phyloP scores from a whole-genome alignment of 92 coral and sea anemone species.

The Umimayanthus kanabou region DNA sequence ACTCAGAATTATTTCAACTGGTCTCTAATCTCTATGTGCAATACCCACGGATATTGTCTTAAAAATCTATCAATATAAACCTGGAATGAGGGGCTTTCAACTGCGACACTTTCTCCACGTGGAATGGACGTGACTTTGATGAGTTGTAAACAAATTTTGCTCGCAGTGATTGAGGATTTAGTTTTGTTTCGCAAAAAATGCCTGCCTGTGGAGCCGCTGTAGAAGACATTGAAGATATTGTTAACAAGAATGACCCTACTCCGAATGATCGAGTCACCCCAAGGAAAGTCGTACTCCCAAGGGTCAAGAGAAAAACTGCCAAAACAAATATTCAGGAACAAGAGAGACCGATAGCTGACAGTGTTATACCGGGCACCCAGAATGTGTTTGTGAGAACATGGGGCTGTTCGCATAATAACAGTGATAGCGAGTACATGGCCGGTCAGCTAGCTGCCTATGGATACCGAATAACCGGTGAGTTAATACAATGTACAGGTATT shows the following conservation, averaged over 20 bases:
- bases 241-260: conserved; percentile 74
- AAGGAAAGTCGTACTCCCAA: conserved; percentile 73
- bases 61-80: neutral
- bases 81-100: neutral
- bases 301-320: conserved; percentile 37
- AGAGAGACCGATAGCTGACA: conserved; percentile 80
- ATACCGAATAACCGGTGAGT: conserved; percentile 84
- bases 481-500: too few relatives aligned
- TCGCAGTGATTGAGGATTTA: neutral
- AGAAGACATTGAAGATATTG: conserved; percentile 94
- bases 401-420: conserved; percentile 99
- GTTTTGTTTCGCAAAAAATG: conserved; percentile 48
- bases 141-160: neutral
- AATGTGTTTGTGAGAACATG: conserved; percentile 86
- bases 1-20: neutral
- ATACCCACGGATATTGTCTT: neutral
- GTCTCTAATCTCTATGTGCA: neutral
- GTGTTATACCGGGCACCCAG: conserved; percentile 97
- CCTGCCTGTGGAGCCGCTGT: conserved; percentile 73
- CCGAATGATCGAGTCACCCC: conserved; percentile 79
- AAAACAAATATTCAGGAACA: neutral
- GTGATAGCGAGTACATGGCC: conserved; percentile 98
- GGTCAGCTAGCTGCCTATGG: conserved; percentile 98
- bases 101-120: neutral
- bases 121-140: neutral